Evolutionary conservation across 2,797 vertebrate genomes (phyloP), one percentile per base, ranked within the genome.

Genomic region (Pogoniulus pusillus): DNA sequence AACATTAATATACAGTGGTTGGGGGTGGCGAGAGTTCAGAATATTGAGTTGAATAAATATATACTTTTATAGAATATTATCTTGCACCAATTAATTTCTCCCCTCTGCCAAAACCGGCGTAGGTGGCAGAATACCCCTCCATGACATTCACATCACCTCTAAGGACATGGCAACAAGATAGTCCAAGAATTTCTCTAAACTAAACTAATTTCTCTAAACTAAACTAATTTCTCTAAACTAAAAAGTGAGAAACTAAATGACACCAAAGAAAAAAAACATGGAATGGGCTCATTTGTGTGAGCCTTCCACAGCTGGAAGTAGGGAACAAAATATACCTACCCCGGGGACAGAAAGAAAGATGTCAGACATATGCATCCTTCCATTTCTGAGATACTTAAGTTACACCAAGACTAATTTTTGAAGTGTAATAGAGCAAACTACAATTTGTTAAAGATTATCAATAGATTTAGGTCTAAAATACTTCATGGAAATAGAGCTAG

Each of bases 401-500:
- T 85, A 51, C 26, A 87, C 9, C 32, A 41, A 83, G 24, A 75
- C 1, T 4, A 39, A 22, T 54, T 76, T 89, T 35, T 84, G 39
- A 90, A 84, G 24, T 35, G 66, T 59, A 43, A 73, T 12, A 30
- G 30, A 92, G 41, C 8, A 77, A 87, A 71, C 15, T 53, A n/a
- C 26, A 77, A 43, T 81, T 91, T 85, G n/a, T 83, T 72, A 68
- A 75, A 76, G 26, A 32, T 1, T 41, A 14, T 70, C 70, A 86
- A 68, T 85, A 91, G 85, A 85, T 84, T 43, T 27, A 70, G 5
- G 35, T 64, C 65, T 91, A 80, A 85, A 90, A 70, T 57, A 5
- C 10, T 91, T 70, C 80, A 68, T 34, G 35, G 68, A 90, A 86
- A 93, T 14, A 79, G 49, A 88, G 29, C 14, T 85, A 94, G 64